Evolutionary conservation across 2,113 vertebrate genomes (phyloP).

Genomic region (Seriola rivoliana): DNA sequence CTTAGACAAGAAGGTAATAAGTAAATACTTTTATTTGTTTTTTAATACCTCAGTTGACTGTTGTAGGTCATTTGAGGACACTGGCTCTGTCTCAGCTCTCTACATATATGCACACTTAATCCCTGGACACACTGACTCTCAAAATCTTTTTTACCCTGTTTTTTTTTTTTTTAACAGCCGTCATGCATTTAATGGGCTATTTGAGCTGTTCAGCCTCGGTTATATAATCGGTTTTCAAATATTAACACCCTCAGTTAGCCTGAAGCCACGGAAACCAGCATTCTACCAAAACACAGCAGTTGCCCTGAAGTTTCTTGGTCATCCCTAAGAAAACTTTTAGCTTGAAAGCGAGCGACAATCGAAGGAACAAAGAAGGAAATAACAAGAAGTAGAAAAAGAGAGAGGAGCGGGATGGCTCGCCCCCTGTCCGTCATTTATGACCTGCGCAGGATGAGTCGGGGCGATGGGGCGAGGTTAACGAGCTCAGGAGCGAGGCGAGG

Average conservation of each 20-base stretch:
- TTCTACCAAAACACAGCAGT: not conserved
- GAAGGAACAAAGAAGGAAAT: not conserved
- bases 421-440: conserved; percentile 39
- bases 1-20: not conserved
- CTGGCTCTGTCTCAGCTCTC: not conserved
- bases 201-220: conserved; percentile 33
- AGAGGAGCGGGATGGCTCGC: conserved; percentile 11
- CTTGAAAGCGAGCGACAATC: not conserved
- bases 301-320: conserved; percentile 16
- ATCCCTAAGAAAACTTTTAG: conserved; percentile 5
- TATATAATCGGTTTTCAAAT: conserved; percentile 59
- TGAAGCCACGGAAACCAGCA: conserved; percentile 31
- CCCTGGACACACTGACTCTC: conserved; percentile 19
- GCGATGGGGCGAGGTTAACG: conserved; percentile 47
- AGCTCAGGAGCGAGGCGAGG: conserved; percentile 39
- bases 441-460: conserved; percentile 40
- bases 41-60: not conserved
- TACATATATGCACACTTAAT: conserved; percentile 28
- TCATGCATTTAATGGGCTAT: conserved; percentile 26
- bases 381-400: not conserved
- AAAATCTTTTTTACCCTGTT: not conserved
- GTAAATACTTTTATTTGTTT: not conserved
- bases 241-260: conserved; percentile 44
- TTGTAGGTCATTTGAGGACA: conserved; percentile 18
- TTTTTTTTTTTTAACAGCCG: conserved; percentile 17